These are phyloP conservation scores for Craniophora ligustri DNA, from an alignment of 2,888 invertebrate genomes.

Conservation along the genomic window DNA sequence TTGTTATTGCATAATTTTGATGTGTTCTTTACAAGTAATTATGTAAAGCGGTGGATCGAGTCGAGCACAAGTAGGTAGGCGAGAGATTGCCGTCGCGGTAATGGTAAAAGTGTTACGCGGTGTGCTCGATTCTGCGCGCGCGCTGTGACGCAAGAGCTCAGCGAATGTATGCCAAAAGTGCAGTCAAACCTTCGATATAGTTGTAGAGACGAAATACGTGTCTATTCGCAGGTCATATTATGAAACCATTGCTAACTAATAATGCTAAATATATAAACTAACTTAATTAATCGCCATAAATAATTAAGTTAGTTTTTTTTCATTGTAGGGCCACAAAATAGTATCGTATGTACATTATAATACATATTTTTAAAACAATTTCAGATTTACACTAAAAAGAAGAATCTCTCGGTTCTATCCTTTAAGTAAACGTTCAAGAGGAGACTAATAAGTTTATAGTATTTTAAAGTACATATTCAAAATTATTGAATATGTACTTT, in stretches of 20 bases:
- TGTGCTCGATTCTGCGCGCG: slow-evolving; percentile 77
- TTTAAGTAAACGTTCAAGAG: slow-evolving; percentile 50
- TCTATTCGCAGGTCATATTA: slow-evolving; percentile 32
- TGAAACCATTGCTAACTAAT: slow-evolving; percentile 29
- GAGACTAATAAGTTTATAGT: slow-evolving; percentile 47
- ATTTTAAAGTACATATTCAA: too few species aligned
- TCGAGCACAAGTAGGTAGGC: slow-evolving; percentile 75
- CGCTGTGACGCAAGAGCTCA: slow-evolving; percentile 74
- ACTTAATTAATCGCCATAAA: too few species aligned
- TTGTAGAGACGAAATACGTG: slow-evolving; percentile 36
- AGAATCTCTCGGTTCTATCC: too few species aligned
- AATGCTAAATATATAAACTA: too few species aligned
- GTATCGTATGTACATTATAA: too few species aligned
- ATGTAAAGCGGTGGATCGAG: slow-evolving; percentile 82
- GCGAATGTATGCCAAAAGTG: slow-evolving; percentile 87
- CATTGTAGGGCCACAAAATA: not conserved
- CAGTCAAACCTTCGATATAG: slow-evolving; percentile 74
- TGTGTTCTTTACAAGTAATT: slow-evolving; percentile 83
- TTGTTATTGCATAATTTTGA: slow-evolving; percentile 79
- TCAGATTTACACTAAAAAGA: too few species aligned
- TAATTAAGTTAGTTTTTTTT: too few species aligned
- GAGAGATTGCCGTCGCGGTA: slow-evolving; percentile 73
- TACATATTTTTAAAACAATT: too few species aligned
- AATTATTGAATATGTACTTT: slow-evolving; percentile 52
- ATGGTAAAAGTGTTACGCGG: slow-evolving; percentile 86